These are phyloP conservation scores for Omphaloscelis lunosa DNA, from an alignment of 2,888 invertebrate species.

Conservation along the genomic window DNA sequence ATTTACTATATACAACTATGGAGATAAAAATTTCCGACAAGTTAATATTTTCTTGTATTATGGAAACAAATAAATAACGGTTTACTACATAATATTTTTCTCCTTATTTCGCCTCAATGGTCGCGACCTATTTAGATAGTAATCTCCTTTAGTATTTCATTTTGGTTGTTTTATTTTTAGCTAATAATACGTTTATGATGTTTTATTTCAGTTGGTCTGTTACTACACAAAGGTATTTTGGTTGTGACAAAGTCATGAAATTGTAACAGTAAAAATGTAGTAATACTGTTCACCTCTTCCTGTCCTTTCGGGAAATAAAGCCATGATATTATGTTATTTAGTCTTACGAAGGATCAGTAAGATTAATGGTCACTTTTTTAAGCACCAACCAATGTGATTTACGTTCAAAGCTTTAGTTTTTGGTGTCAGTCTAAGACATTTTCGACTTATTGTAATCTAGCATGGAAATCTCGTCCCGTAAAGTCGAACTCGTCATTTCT, in stretches of 20 bases:
- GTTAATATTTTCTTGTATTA: slow-evolving; percentile 32
- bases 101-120: slow-evolving; percentile 42
- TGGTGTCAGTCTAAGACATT: no score
- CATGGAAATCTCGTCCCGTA: background rate
- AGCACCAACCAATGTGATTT: background rate
- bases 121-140: slow-evolving; percentile 55
- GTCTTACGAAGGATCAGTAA: background rate
- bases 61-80: slow-evolving; percentile 31
- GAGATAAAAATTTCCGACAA: slow-evolving; percentile 25
- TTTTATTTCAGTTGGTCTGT: slow-evolving; percentile 12
- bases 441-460: background rate
- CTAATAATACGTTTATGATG: background rate
- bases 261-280: background rate
- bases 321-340: background rate
- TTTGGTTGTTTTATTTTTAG: slow-evolving; percentile 32
- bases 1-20: background rate
- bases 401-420: background rate
- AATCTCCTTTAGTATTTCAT: slow-evolving; percentile 33
- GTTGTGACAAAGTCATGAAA: background rate
- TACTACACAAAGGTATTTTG: background rate
- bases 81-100: slow-evolving; percentile 48
- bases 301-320: background rate
- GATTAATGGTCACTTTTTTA: background rate
- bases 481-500: background rate
- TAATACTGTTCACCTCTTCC: background rate